Evolutionary conservation across 2,888 invertebrate genomes (phyloP), one percentile per base, ranked within the genome.

Genomic region (Azorinus chamasolen): DNA sequence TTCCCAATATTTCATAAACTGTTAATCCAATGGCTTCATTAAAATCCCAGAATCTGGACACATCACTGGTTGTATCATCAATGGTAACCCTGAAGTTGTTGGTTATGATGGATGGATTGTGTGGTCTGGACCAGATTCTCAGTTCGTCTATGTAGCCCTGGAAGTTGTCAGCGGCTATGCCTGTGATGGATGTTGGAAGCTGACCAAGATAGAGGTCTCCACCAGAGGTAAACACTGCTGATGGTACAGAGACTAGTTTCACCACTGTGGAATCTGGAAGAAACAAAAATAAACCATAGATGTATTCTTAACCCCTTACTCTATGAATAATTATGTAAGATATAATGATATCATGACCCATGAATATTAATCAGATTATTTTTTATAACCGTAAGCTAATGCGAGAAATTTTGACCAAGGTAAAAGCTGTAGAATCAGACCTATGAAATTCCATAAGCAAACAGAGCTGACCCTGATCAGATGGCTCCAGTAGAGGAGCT

Each of bases 71-170:
- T 22, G 43, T 43, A 25, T 48, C 62, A 14, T 76, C 62, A 16
- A 86, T 74, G 3, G 54, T 43, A 12, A 87, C 66, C 37, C 77
- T 69, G 80, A 86, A 86, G 57, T 84, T 85, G 24, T 64, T 59
- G 0, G 69, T 70, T 8, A 86, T 74, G n/a, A 89, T 69, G 0
- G 84, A 76, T 53, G 88, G 88, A 41, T 83, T 89, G 48, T 83
- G 79, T 14, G 85, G 85, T 27, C 88, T 55, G 8, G 75, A 74
- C 88, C 88, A 89, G 20, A 89, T 71, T 27, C 88, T 73, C 3
- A 88, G 69, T 59, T 88, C 88, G 69, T 88, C 88, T 41, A 89
- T 79, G 25, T 79, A 79, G 1, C 87, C 88, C 20, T n/a, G 50
- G 46, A 85, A 86, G 24, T 68, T 70, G n/a, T 82, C 80, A 14